A percentile compares a stretch with the other conserved stretches of the same genome.
These are phyloP conservation scores for Trachymyrmex cornetzi DNA, from an alignment of 1,140 invertebrate species.

Conservation along the genomic window DNA sequence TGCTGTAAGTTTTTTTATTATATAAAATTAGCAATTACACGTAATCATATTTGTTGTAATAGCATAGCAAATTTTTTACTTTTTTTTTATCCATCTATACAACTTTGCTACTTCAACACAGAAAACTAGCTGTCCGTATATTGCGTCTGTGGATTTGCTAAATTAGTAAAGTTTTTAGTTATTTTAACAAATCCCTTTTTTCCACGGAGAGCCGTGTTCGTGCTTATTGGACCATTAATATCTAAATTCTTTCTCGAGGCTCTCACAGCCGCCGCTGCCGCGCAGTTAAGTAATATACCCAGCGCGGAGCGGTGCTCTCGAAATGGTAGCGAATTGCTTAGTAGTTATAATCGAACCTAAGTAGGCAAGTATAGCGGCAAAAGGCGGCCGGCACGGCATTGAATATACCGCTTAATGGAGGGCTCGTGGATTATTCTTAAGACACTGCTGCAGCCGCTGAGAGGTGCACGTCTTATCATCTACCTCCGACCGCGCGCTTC, in stretches of 20 bases:
- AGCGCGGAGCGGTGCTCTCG: neutral
- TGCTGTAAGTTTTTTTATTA: no score
- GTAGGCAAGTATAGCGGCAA: slow-evolving; percentile 36
- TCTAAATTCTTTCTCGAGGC: neutral
- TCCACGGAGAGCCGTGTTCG: no score
- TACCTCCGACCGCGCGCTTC: slow-evolving; percentile 35
- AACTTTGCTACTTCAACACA: no score
- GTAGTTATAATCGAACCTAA: slow-evolving; percentile 56
- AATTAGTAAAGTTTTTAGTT: no score
- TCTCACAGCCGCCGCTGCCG: neutral
- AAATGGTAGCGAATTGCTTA: slow-evolving; percentile 45
- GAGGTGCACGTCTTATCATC: slow-evolving; percentile 42
- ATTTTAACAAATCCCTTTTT: no score
- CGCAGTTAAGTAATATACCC: slow-evolving; percentile 3
- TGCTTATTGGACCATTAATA: slow-evolving; percentile 45
- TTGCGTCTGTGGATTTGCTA: no score
- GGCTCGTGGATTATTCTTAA: slow-evolving; percentile 67
- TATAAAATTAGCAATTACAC: no score
- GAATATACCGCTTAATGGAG: slow-evolving; percentile 65
- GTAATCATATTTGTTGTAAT: no score
- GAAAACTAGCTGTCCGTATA: no score
- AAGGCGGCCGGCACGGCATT: slow-evolving; percentile 40
- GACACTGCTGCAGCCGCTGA: slow-evolving; percentile 26
- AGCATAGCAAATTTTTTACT: no score
- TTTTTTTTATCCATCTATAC: no score